Conservation (phyloP, 2,888 invertebrate species). For the Nymphalis c-album region DNA sequence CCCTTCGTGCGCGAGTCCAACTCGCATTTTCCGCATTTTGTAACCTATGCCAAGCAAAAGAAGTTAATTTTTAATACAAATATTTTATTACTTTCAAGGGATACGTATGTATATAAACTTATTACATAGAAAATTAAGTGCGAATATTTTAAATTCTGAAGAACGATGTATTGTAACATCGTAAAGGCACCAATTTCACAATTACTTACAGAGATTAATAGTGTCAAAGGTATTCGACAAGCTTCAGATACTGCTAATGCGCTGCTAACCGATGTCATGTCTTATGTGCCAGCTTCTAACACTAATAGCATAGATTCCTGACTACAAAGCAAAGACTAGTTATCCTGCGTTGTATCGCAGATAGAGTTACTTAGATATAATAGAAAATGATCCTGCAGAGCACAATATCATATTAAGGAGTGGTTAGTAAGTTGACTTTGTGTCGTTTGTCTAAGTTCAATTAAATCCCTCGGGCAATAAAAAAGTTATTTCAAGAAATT, state of each 20-base stretch:
- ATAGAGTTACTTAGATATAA: no score
- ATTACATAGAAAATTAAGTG: not conserved
- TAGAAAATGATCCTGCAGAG: no score
- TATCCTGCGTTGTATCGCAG: no score
- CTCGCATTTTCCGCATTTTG: no score
- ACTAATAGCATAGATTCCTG: conserved; percentile 1
- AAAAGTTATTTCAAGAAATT: no score
- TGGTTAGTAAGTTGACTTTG: no score
- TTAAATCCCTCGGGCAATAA: no score
- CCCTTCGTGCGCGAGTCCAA: no score
- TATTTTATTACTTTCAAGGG: not conserved
- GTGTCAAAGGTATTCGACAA: not conserved
- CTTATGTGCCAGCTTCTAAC: not conserved
- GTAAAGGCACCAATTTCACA: not conserved
- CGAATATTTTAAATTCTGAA: no score
- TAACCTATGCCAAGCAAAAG: not conserved
- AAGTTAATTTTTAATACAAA: not conserved
- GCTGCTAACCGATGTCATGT: conserved; percentile 2
- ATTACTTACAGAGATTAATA: not conserved
- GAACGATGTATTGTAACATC: not conserved
- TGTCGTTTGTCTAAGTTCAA: no score
- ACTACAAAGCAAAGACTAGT: not conserved
- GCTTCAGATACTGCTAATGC: conserved; percentile 3
- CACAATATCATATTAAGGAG: no score
- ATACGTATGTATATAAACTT: not conserved